These are phyloP conservation scores for Oryzias javanicus DNA, from an alignment of 2,113 vertebrate species.

Conservation along the genomic window DNA sequence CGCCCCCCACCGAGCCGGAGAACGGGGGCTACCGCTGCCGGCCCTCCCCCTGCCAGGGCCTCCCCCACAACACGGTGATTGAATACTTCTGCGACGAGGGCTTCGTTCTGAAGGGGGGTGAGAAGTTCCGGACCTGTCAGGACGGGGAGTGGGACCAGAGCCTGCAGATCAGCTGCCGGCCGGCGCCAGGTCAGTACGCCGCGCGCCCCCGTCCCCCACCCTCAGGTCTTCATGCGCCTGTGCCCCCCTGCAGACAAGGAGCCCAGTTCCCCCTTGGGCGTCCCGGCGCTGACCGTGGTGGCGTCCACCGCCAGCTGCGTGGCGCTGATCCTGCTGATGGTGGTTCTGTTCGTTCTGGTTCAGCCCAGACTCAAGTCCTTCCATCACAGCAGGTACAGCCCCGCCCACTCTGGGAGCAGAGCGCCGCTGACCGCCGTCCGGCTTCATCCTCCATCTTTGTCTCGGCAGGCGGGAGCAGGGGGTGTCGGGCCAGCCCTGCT, in stretches of 20 bases:
- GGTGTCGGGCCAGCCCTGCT: slow-evolving; percentile 88
- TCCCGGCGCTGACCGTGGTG: slow-evolving; percentile 92
- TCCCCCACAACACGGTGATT: slow-evolving; percentile 90
- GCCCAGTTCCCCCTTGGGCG: slow-evolving; percentile 81
- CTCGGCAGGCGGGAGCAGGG: slow-evolving; percentile 88
- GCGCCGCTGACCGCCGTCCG: not conserved
- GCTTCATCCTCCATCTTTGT: slow-evolving; percentile 5
- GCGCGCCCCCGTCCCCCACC: not conserved
- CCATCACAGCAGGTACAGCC: slow-evolving; percentile 91
- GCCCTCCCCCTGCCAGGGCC: slow-evolving; percentile 86
- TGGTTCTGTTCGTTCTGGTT: slow-evolving; percentile 95
- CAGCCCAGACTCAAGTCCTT: slow-evolving; percentile 99
- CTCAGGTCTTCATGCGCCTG: too few species aligned
- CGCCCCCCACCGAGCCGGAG: slow-evolving; percentile 89
- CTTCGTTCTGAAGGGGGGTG: slow-evolving; percentile 92
- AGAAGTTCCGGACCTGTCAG: slow-evolving; percentile 95
- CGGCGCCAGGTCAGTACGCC: slow-evolving; percentile 81
- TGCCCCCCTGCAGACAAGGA: slow-evolving; percentile 81
- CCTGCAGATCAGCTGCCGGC: slow-evolving; percentile 94
- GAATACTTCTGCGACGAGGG: slow-evolving; percentile 96
- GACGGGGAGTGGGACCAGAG: slow-evolving; percentile 93
- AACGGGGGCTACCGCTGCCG: slow-evolving; percentile 96
- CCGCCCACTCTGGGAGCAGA: too few species aligned
- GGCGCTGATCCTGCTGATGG: slow-evolving; percentile 90
- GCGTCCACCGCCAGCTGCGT: slow-evolving; percentile 94